phyloP scores from a whole-genome alignment of 2,888 invertebrate genomes.

The Philereme vetulata region DNA sequence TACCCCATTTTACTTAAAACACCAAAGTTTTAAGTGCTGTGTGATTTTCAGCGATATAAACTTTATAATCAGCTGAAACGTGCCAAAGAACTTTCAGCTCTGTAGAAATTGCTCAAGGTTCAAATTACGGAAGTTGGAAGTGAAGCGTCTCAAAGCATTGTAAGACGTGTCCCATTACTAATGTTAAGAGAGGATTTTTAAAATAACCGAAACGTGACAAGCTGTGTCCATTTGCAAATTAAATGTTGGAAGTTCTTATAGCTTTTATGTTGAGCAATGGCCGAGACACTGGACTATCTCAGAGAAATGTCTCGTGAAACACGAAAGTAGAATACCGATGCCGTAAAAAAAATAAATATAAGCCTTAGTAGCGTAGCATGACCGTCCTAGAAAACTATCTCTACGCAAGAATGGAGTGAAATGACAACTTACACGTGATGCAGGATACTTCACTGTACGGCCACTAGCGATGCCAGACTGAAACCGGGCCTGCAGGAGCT shows the following conservation, averaged over 20 bases:
- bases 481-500: too few species aligned
- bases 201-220: conserved; percentile 33
- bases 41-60: conserved; percentile 33
- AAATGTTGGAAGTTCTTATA: conserved; percentile 21
- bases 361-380: too few species aligned
- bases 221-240: conserved; percentile 32
- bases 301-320: too few species aligned
- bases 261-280: conserved; percentile 15
- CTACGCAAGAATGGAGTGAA: too few species aligned
- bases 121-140: conserved; percentile 1
- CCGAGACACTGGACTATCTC: neutral
- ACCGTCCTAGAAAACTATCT: too few species aligned
- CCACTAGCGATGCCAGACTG: too few species aligned
- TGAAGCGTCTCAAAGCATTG: conserved; percentile 8
- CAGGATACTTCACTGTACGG: too few species aligned
- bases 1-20: conserved; percentile 31
- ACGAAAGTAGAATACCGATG: too few species aligned
- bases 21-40: conserved; percentile 32
- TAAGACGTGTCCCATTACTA: conserved; percentile 31
- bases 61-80: conserved; percentile 28
- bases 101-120: conserved; percentile 11
- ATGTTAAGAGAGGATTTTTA: conserved; percentile 37
- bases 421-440: too few species aligned
- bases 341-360: too few species aligned
- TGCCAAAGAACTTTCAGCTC: conserved; percentile 8